Evolutionary conservation across 2,797 vertebrate genomes (phyloP), one percentile per base, ranked within the genome.

Genomic region (Distichodus sexfasciatus): DNA sequence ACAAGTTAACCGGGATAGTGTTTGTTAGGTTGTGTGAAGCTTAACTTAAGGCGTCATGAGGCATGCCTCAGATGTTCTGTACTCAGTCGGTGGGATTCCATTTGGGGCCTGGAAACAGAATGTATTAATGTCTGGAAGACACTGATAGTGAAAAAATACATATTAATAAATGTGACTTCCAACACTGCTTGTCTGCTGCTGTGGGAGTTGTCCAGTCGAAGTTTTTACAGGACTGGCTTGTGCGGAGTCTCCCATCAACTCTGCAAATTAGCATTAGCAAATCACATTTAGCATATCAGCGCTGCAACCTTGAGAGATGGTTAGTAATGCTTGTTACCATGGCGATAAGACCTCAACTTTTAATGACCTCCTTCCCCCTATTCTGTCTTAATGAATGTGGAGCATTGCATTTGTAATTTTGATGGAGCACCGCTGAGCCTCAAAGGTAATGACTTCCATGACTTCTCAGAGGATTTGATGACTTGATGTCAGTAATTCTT

Each of bases 401-500:
- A 76, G 86, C 74, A 71, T 72, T 83, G 31, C 28, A 11, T 77
- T 72, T 78, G 76, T 91, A 88, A 91, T 90, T 91, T 88, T 90
- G 89, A 91, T 90, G 83, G 87, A 90, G 88, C 82, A 81, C 83
- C 81, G 68, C 64, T 71, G 76, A 64, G 85, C 79, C 84, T 86
- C 77, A 36, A 79, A 81, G 83, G 87, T 89, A 90, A 90, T 87
- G 85, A 87, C 84, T 86, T 86, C 84, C 84, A 88, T 79, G 81
- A 79, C 87, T 68, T 89, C 81, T 83, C 74, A 81, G 83, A 72
- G 77, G 83, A 84, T 87, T 82, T 86, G 87, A 90, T 82, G 86
- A 85, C 85, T 90, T 85, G 87, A 90, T 90, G 88, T 86, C 86
- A 83, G 87, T 83, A 79, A 83, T 87, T 87, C 83, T 89, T 87